phyloP scores from a whole-genome alignment of 2,797 vertebrate genomes.

The Paguma larvata region DNA sequence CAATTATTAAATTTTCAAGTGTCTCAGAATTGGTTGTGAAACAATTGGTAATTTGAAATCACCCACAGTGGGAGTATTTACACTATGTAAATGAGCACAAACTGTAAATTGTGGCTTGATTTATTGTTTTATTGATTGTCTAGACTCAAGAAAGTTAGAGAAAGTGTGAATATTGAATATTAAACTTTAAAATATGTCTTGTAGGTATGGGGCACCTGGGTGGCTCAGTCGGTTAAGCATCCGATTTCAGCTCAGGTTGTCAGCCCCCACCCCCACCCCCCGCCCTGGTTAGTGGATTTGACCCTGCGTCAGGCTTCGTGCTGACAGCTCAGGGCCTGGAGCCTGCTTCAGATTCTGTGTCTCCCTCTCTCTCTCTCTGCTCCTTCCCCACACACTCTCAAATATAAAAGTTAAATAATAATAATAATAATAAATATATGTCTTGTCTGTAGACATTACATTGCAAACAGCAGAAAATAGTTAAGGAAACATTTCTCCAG shows the following conservation, averaged over 20 bases:
- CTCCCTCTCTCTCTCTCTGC: too few relatives aligned
- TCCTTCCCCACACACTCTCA: too few relatives aligned
- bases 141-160: not conserved
- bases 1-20: not conserved
- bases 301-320: too few relatives aligned
- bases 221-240: too few relatives aligned
- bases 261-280: too few relatives aligned
- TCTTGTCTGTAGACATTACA: not conserved
- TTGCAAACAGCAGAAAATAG: not conserved
- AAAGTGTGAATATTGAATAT: not conserved
- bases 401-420: too few relatives aligned
- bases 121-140: constrained; percentile 27
- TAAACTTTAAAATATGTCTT: not conserved
- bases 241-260: too few relatives aligned
- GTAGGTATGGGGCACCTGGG: not conserved
- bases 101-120: not conserved
- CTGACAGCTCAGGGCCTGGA: too few relatives aligned
- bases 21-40: not conserved
- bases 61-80: not conserved
- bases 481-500: not conserved
- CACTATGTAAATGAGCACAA: not conserved
- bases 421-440: too few relatives aligned
- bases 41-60: not conserved
- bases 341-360: too few relatives aligned
- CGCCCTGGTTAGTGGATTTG: too few relatives aligned